phyloP scores from a whole-genome alignment of 1,140 invertebrate species.

The Drosophila paulistorum region DNA sequence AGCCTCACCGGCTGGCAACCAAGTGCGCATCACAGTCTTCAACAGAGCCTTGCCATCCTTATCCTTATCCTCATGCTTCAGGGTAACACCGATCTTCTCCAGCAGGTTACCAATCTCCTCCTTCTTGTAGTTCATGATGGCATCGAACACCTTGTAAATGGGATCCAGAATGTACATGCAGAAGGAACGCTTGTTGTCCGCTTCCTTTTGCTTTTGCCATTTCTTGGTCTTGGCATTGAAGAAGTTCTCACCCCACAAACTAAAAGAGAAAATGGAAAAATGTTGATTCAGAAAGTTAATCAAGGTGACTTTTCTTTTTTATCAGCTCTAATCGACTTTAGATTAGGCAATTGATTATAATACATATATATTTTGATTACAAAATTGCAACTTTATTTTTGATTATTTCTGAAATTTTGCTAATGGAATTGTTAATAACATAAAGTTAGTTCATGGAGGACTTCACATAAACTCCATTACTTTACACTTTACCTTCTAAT shows the following conservation, averaged over 20 bases:
- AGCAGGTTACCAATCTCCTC: conserved; percentile 95
- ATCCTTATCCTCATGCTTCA: conserved; percentile 97
- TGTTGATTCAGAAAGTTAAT: not conserved
- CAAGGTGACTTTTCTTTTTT: not conserved
- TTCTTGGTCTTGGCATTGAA: conserved; percentile 99
- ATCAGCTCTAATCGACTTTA: not conserved
- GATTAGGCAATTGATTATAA: too few species aligned
- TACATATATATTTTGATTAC: too few species aligned
- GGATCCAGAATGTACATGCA: conserved; percentile 99
- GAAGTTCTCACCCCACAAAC: conserved; percentile 98
- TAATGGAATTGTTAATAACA: too few species aligned
- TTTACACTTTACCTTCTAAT: too few species aligned
- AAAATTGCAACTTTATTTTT: too few species aligned
- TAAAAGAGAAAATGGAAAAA: conserved; percentile 22
- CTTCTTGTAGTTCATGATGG: conserved; percentile 99
- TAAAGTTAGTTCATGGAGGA: too few species aligned
- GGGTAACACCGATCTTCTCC: conserved; percentile 94
- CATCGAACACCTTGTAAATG: conserved; percentile 99
- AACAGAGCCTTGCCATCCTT: conserved; percentile 96
- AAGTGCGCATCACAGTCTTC: conserved; percentile 98
- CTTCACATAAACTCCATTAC: too few species aligned
- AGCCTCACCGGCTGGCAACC: conserved; percentile 99
- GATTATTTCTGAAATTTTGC: not conserved
- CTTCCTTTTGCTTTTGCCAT: conserved; percentile 96
- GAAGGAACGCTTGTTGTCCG: conserved; percentile 97